Conservation (phyloP, 2,888 invertebrate species). For the Athalia circularis region DNA sequence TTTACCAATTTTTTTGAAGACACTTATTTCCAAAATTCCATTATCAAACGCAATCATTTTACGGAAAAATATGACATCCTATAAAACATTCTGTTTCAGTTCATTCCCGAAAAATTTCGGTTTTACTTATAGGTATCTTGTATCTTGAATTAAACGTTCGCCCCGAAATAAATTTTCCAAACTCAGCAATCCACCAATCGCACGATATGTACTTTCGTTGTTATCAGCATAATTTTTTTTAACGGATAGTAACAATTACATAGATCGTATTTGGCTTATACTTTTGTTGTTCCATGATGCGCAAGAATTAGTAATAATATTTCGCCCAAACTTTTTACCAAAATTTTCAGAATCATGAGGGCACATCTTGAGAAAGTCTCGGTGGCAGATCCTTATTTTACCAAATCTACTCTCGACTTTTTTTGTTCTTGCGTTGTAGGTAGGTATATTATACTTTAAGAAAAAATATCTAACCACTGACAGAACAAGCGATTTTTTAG, state of each 20-base stretch:
- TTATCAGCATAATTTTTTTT: neutral
- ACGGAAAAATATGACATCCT: no score
- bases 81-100: no score
- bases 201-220: neutral
- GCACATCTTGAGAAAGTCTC: conserved; percentile 15
- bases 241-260: conserved; percentile 12
- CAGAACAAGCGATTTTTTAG: conserved; percentile 15
- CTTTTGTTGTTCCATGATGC: conserved; percentile 16
- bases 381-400: conserved; percentile 27
- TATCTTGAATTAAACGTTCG: no score
- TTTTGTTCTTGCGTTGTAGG: neutral
- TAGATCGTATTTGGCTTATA: conserved; percentile 2
- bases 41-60: no score
- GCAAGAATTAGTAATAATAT: conserved; percentile 28
- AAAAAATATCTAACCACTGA: neutral
- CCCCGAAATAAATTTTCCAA: no score
- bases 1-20: no score
- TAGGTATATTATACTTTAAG: neutral
- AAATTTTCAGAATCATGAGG: neutral
- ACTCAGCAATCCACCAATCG: no score
- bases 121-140: no score
- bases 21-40: no score
- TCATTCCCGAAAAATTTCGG: no score
- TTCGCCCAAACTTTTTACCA: neutral
- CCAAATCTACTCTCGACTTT: conserved; percentile 23